Conservation (phyloP, 2,888 invertebrate species). For the Stenodera caucasica region DNA sequence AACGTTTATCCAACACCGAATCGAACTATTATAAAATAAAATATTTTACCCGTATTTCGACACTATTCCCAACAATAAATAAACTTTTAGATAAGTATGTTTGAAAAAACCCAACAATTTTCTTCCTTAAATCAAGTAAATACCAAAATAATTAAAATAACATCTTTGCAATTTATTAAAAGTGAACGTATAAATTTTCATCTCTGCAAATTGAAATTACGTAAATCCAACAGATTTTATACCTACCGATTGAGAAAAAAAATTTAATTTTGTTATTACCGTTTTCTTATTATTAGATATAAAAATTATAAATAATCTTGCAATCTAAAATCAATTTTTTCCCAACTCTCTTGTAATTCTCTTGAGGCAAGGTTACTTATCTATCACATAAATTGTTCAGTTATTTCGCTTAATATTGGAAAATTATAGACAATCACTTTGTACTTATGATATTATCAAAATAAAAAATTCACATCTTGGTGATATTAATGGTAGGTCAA, state of each 20-base stretch:
- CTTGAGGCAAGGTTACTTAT: not conserved
- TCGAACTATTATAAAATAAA: not conserved
- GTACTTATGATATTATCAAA: not conserved
- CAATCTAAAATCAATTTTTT: constrained; percentile 2
- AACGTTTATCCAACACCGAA: constrained; percentile 7
- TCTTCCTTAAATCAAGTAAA: too few species aligned
- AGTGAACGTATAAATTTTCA: too few species aligned
- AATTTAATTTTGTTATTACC: too few species aligned
- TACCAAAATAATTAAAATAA: too few species aligned
- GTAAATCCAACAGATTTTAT: too few species aligned
- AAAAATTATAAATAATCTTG: not conserved
- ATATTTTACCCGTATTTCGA: not conserved
- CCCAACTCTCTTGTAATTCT: not conserved
- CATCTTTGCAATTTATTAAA: too few species aligned
- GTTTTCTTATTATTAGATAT: too few species aligned
- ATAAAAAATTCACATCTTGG: not conserved
- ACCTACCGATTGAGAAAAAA: too few species aligned
- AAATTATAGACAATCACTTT: not conserved
- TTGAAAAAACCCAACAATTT: too few species aligned
- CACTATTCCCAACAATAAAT: not conserved
- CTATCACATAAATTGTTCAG: too few species aligned
- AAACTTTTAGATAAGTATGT: not conserved
- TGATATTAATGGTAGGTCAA: not conserved
- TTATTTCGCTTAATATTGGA: too few species aligned
- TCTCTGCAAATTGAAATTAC: too few species aligned